These are phyloP conservation scores for Amyelois transitella DNA, from an alignment of 1,140 invertebrate genomes.

Conservation along the genomic window DNA sequence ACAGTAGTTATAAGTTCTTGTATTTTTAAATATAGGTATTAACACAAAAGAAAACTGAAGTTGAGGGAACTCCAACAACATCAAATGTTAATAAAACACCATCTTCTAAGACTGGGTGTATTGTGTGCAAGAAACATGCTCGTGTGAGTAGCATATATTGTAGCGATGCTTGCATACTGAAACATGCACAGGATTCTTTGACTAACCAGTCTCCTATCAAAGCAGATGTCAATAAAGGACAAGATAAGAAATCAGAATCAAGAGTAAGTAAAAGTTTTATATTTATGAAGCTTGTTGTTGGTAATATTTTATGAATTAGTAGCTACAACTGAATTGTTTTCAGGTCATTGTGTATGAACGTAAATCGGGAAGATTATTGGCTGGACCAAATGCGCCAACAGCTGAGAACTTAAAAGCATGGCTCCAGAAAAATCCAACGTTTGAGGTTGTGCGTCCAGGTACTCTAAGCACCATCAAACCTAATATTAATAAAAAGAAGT, in stretches of 20 bases:
- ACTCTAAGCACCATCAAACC: slow-evolving; percentile 68
- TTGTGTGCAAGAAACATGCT: slow-evolving; percentile 84
- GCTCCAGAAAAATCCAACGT: slow-evolving; percentile 90
- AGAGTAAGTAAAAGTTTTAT: slow-evolving; percentile 69
- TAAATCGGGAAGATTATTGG: slow-evolving; percentile 83
- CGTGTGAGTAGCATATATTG: slow-evolving; percentile 88
- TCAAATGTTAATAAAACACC: slow-evolving; percentile 30
- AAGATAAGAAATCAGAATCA: slow-evolving; percentile 68
- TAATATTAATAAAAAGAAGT: slow-evolving; percentile 40
- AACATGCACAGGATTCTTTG: slow-evolving; percentile 86
- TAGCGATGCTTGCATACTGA: slow-evolving; percentile 88
- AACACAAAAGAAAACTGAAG: slow-evolving; percentile 19
- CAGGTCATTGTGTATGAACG: slow-evolving; percentile 87
- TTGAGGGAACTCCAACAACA: slow-evolving; percentile 14
- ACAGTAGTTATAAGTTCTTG: neutral
- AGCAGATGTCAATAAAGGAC: slow-evolving; percentile 33
- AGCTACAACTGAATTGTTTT: slow-evolving; percentile 19
- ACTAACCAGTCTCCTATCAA: slow-evolving; percentile 57
- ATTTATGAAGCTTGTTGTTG: neutral
- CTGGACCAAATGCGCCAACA: slow-evolving; percentile 85
- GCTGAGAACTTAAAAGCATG: slow-evolving; percentile 85
- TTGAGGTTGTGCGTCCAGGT: slow-evolving; percentile 84
- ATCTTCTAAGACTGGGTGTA: slow-evolving; percentile 75
- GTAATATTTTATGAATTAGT: neutral
- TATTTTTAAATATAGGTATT: slow-evolving; percentile 1